Evolutionary conservation across 2,888 invertebrate genomes (phyloP).

Genomic region (Hypselothyrea guttata): DNA sequence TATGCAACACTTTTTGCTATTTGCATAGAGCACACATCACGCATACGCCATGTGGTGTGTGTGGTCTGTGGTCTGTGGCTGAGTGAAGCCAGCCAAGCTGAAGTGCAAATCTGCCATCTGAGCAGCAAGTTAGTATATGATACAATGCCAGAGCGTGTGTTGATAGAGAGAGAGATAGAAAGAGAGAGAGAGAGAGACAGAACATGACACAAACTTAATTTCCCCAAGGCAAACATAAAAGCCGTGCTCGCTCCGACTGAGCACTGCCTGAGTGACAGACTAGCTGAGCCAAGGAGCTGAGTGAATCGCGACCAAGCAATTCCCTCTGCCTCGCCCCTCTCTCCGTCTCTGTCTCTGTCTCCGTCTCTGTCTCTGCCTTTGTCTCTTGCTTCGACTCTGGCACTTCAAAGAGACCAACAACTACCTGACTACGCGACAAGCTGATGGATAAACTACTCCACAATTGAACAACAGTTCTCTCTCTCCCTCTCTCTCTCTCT

Average conservation of each 20-base stretch:
- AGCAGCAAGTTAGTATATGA: too few relatives aligned
- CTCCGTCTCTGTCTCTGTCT: too few relatives aligned
- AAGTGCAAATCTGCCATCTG: slow-evolving; percentile 32
- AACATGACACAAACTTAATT: slow-evolving; percentile 77
- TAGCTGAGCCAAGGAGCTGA: background rate
- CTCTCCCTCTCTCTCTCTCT: background rate
- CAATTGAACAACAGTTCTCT: background rate
- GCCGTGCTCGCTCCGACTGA: slow-evolving; percentile 13
- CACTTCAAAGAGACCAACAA: background rate
- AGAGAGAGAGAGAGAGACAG: slow-evolving; percentile 15
- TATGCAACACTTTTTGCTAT: slow-evolving; percentile 42
- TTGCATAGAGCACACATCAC: slow-evolving; percentile 60
- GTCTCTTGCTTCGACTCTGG: background rate
- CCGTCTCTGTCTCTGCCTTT: background rate
- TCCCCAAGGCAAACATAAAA: slow-evolving; percentile 69
- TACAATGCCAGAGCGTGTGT: too few relatives aligned
- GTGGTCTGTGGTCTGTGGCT: background rate
- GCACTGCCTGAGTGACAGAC: slow-evolving; percentile 21
- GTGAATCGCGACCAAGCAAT: background rate
- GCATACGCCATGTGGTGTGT: slow-evolving; percentile 58
- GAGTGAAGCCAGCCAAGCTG: slow-evolving; percentile 6
- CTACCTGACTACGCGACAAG: background rate
- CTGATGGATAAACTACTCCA: background rate
- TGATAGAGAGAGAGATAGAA: slow-evolving; percentile 39
- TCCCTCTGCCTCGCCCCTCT: background rate